phyloP scores from a whole-genome alignment of 2,797 vertebrate genomes.

The Anguilla megastoma region DNA sequence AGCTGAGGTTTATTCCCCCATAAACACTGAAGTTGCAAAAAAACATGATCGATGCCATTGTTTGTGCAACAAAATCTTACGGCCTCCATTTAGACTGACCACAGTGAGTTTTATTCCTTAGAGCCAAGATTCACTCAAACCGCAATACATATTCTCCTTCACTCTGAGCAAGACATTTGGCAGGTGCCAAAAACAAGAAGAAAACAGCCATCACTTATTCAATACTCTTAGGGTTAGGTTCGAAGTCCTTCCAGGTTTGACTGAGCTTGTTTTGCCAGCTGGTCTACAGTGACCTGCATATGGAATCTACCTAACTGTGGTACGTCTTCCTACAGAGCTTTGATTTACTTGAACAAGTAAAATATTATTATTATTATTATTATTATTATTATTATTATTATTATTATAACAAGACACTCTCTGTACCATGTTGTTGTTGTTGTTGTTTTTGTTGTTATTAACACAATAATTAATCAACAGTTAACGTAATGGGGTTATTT shows the following conservation, averaged over 20 bases:
- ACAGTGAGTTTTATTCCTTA: neutral
- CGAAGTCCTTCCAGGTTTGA: neutral
- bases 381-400: constrained; percentile 26
- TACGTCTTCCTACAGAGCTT: neutral
- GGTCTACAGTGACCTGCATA: constrained; percentile 10
- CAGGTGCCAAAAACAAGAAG: neutral
- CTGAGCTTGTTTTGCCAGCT: constrained; percentile 17
- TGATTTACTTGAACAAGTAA: neutral
- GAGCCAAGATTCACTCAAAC: neutral
- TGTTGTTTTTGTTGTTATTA: neutral
- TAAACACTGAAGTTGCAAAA: neutral
- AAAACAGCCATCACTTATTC: neutral
- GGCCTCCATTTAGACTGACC: neutral
- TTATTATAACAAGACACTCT: constrained; percentile 1
- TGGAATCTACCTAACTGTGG: neutral
- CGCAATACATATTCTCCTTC: neutral
- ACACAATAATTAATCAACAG: neutral
- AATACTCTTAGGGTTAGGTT: neutral
- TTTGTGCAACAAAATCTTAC: neutral
- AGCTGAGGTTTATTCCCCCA: neutral
- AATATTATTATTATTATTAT: neutral
- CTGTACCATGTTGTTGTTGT: neutral
- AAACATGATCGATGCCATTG: constrained; percentile 8
- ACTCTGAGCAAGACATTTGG: neutral
- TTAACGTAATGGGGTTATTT: neutral